A percentile compares a stretch with the other conserved stretches of the same genome.
Conservation (phyloP, 2,797 vertebrate species). For the Schizopygopsis pylzovi region DNA sequence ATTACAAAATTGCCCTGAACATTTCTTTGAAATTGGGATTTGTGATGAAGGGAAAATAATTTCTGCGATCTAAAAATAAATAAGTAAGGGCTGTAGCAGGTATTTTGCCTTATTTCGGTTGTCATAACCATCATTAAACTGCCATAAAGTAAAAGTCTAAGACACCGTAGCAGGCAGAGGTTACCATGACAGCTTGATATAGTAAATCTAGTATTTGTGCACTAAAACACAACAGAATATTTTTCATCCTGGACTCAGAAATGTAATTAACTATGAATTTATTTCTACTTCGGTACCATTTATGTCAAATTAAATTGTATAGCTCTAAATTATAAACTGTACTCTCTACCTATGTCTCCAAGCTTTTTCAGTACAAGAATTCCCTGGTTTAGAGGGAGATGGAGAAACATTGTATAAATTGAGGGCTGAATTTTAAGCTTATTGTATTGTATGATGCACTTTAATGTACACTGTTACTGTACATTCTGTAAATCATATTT, state of each 20-base stretch:
- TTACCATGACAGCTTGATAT: slow-evolving; percentile 14
- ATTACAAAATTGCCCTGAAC: not conserved
- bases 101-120: not conserved
- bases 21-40: not conserved
- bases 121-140: slow-evolving; percentile 16
- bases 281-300: not conserved
- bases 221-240: not conserved
- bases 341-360: not conserved
- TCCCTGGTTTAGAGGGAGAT: not conserved
- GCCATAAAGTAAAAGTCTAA: not conserved
- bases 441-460: not conserved
- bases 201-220: not conserved
- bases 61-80: not conserved
- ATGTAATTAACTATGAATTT: not conserved
- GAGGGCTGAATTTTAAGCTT: not conserved
- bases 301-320: not conserved
- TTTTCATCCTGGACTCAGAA: not conserved
- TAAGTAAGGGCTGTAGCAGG: not conserved
- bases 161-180: not conserved
- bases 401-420: not conserved
- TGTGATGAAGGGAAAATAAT: not conserved
- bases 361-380: not conserved
- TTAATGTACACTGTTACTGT: not conserved
- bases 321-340: not conserved
- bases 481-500: not conserved